Evolutionary conservation across 1,140 invertebrate genomes (phyloP).

Genomic region (Cheumatopsyche charites): DNA sequence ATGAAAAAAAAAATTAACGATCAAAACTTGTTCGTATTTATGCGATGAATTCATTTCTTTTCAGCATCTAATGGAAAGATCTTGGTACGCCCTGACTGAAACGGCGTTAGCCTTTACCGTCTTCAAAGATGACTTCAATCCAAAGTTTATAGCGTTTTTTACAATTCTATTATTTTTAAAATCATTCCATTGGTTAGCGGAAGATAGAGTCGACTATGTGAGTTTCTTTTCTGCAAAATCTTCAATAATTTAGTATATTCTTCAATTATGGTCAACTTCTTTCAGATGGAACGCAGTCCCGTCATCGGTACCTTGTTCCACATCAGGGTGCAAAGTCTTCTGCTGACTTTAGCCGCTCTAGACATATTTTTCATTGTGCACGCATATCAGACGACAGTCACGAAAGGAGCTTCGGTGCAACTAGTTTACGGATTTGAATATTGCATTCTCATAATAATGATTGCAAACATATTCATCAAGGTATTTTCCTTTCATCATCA

Average conservation of each 20-base stretch:
- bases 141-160: slow-evolving; percentile 97
- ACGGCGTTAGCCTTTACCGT: slow-evolving; percentile 99
- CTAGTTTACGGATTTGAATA: slow-evolving; percentile 99
- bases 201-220: slow-evolving; percentile 98
- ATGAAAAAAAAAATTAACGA: too few species aligned
- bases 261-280: slow-evolving; percentile 51
- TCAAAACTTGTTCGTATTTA: too few species aligned
- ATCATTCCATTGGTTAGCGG: slow-evolving; percentile 99
- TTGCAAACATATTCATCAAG: slow-evolving; percentile 93
- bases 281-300: slow-evolving; percentile 97
- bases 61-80: slow-evolving; percentile 95
- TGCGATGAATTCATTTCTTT: slow-evolving; percentile 54
- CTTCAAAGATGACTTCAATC: slow-evolving; percentile 98
- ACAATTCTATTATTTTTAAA: slow-evolving; percentile 96
- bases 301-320: slow-evolving; percentile 96
- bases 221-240: slow-evolving; percentile 58
- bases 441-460: slow-evolving; percentile 93
- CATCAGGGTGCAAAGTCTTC: slow-evolving; percentile 84
- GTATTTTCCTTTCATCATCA: slow-evolving; percentile 46
- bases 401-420: slow-evolving; percentile 96
- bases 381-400: slow-evolving; percentile 93
- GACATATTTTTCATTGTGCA: slow-evolving; percentile 92
- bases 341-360: slow-evolving; percentile 79
- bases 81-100: slow-evolving; percentile 99
- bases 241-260: neutral